These are phyloP conservation scores for Acanthosepion lycidas DNA, from an alignment of 2,888 invertebrate genomes.

Conservation along the genomic window DNA sequence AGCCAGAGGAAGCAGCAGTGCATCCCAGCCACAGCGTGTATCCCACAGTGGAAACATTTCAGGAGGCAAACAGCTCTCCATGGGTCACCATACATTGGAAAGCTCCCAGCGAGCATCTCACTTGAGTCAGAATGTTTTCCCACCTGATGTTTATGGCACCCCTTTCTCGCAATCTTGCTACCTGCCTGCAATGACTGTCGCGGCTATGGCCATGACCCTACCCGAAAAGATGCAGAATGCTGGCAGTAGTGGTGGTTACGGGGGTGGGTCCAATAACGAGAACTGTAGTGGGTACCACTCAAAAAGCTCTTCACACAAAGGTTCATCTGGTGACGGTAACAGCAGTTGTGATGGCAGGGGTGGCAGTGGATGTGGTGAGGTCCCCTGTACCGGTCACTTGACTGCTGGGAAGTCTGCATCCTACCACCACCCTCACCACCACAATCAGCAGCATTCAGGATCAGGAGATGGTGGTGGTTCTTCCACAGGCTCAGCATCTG, in stretches of 20 bases:
- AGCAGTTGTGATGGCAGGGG: background rate
- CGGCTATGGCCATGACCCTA: background rate
- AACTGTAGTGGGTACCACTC: background rate
- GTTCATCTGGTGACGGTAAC: background rate
- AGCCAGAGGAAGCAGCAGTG: background rate
- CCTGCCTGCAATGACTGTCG: background rate
- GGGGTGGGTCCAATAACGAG: background rate
- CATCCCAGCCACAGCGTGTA: background rate
- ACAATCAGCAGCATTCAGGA: background rate
- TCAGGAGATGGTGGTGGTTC: background rate
- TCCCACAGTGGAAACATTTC: background rate
- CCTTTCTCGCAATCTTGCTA: slow-evolving; percentile 13
- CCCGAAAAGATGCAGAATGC: background rate
- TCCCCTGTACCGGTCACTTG: background rate
- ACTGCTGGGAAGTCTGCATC: background rate
- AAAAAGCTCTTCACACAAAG: background rate
- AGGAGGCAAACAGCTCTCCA: background rate
- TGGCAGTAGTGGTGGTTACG: background rate
- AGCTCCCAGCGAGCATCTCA: background rate
- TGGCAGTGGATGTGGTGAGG: background rate
- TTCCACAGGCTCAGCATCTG: background rate
- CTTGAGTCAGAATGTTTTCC: slow-evolving; percentile 36
- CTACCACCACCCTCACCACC: background rate
- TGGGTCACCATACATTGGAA: slow-evolving; percentile 38
- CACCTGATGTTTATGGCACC: background rate